These are phyloP conservation scores for Caenorhabditis tropicalis DNA, from an alignment of 1,140 invertebrate species.

Conservation along the genomic window DNA sequence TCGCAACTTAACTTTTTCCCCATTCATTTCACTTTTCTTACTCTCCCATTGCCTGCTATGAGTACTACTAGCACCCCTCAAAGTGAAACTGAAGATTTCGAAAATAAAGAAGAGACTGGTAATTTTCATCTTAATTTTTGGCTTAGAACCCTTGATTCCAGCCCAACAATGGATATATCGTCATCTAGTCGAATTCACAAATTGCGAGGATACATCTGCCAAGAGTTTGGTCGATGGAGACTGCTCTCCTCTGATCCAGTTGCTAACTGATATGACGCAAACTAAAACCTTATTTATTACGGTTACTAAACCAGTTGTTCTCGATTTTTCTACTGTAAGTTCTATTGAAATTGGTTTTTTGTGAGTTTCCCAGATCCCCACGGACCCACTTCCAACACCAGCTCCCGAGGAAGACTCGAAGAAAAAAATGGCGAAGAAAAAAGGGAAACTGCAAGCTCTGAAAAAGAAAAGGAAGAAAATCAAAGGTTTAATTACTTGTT, in stretches of 20 bases:
- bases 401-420: neutral
- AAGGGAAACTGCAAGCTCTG: neutral
- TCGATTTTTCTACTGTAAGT: neutral
- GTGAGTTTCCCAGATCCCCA: neutral
- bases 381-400: neutral
- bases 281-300: neutral
- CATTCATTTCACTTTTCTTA: neutral
- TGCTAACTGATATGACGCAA: slow-evolving; percentile 4
- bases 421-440: neutral
- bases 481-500: neutral
- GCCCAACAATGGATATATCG: slow-evolving; percentile 30
- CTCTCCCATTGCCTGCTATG: neutral
- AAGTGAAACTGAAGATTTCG: slow-evolving; percentile 9
- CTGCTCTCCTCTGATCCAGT: neutral
- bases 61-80: neutral
- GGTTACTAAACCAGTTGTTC: neutral
- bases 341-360: neutral
- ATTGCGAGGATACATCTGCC: slow-evolving; percentile 16
- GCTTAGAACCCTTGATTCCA: neutral
- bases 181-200: neutral
- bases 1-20: too few species aligned
- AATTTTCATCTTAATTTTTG: neutral
- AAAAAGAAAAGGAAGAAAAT: slow-evolving; percentile 18
- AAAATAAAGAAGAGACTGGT: slow-evolving; percentile 23
- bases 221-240: slow-evolving; percentile 15